Base-by-base conservation (phyloP, 1,140 invertebrate species). In the Ridgeia piscesae region DNA sequence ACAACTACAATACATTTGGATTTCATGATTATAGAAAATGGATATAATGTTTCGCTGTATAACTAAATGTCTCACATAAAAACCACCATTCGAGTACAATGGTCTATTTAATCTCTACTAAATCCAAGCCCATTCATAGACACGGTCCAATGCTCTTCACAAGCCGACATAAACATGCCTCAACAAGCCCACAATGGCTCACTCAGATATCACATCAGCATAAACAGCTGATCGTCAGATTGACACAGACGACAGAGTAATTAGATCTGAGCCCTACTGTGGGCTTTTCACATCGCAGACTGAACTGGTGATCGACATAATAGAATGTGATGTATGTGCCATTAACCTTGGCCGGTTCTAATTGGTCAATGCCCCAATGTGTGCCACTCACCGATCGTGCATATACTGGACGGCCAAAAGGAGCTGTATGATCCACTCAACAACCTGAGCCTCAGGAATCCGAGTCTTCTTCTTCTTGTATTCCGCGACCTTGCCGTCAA, bases 381-480 rank as follows among this genome's bases (percentile, higher is more conserved):
- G 58, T 77, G 58, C 58, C 2, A 77, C 77, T 33, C 33, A 93
- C 92, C 92, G 89, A 35, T 90, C 89, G 93, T 96, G 96, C 94
- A 96, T 96, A 92, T 96, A 96, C 90, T 96, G 94, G 4, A 96
- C 94, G 17, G 95, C 96, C 88, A 96, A 92, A 14, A 96, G 48
- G n/a, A 96, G 92, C 93, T 96, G 95, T 58, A 96, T 94, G 92
- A 95, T 94, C 96, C 96, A 96, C 90, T 96, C 94, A 88, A 96
- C 88, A 31, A 96, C 94, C 58, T 92, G 94, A 27, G 94, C 94
- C 93, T 96, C 95, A 92, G 95, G 94, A 91, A 96, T 94, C 14
- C 34, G 89, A 91, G 94, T 94, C 88, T 94, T 94, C 42, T 93
- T 93, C 92, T 96, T 95, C 92, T 95, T 95, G 48, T 93, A 94